Conservation (phyloP, 1,140 invertebrate genomes). For the Micrasema minimum region DNA sequence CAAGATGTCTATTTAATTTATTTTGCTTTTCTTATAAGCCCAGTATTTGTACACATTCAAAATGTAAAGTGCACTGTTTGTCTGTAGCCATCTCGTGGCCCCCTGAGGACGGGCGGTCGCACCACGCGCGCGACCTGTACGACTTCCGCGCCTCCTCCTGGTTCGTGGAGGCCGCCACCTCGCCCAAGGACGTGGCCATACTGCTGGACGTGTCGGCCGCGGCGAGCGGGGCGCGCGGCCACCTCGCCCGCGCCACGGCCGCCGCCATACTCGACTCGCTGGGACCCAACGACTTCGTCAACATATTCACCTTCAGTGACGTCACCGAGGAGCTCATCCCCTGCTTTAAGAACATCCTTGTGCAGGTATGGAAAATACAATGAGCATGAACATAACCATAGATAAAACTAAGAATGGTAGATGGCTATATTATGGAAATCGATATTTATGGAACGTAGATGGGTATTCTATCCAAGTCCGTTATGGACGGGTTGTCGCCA, state of each 20-base stretch:
- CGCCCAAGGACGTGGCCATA: constrained; percentile 96
- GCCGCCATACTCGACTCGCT: constrained; percentile 92
- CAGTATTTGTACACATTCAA: no score
- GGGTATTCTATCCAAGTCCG: no score
- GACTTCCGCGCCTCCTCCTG: constrained; percentile 89
- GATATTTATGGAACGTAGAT: no score
- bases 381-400: no score
- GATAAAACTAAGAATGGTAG: no score
- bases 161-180: constrained; percentile 96
- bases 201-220: constrained; percentile 90
- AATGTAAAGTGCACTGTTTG: no score
- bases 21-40: no score
- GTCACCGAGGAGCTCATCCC: constrained; percentile 79
- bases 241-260: constrained; percentile 87
- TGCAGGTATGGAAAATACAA: no score
- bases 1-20: no score
- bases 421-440: no score
- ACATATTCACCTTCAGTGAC: constrained; percentile 88
- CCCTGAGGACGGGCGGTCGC: constrained; percentile 69
- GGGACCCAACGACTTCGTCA: constrained; percentile 96
- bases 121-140: constrained; percentile 79
- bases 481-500: no score
- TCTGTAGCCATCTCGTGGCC: constrained; percentile 78
- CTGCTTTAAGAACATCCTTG: constrained; percentile 89
- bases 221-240: constrained; percentile 85